Evolutionary conservation across 2,888 invertebrate species (phyloP), one percentile per base, ranked within the genome.

Genomic region (Idaea dimidiata): DNA sequence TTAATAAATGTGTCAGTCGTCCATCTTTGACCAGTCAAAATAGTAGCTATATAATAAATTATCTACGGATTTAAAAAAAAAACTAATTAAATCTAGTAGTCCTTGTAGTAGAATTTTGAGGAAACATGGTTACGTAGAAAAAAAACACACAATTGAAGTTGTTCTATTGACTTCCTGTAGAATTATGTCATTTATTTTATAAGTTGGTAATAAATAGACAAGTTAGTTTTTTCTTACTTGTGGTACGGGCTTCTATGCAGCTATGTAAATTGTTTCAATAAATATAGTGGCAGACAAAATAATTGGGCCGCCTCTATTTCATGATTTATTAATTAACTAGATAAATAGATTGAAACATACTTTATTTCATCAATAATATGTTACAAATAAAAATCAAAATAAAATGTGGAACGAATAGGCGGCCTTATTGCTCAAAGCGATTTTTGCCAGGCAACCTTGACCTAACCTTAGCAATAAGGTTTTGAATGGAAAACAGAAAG

Each of bases 111-210:
- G 32, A 62, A 67, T 66, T 70, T 68, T 68, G 61, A 69, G 70
- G 69, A 72, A 68, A 72, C n/a, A 62, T 68, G 61, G 58, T 60
- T 60, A 56, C 17, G 55, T 57, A 58, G 62, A 65, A 66, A 59
- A 69, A 69, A 70, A 67, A 68, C 59, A 62, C 56, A 65, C 62
- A 67, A 68, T 66, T 69, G 66, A 64, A 43, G 32, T 60, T 60
- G 61, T 53, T 58, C 54, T 56, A 16, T 56, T 57, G 61, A 68
- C 71, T 71, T 72, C 70, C 72, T 73, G 62, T 62, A 65, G 66
- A 69, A 65, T 72, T 72, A 72, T 70, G 73, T 72, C 68, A 72
- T 70, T 63, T 62, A 43, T 43, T 43, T 18, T 56, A 18, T 18
- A 56, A 17, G 56, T 18, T 56, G 55, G 16, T 55, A 55, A 55